Conservation (phyloP, 2,888 invertebrate species). For the Dioctria linearis region DNA sequence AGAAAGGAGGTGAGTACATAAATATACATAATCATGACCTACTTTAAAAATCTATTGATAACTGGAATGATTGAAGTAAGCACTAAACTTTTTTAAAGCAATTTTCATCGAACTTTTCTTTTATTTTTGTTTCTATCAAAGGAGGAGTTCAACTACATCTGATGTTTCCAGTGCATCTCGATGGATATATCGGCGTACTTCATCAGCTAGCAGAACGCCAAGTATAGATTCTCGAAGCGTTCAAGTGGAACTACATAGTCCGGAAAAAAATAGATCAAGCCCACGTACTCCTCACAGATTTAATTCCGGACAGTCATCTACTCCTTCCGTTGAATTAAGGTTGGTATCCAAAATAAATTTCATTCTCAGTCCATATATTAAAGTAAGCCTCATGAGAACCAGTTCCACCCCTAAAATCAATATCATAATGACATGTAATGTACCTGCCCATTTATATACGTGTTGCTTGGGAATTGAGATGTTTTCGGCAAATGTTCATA, state of each 20-base stretch:
- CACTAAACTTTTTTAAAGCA: background rate
- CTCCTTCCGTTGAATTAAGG: constrained; percentile 69
- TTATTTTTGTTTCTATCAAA: constrained; percentile 25
- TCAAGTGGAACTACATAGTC: constrained; percentile 70
- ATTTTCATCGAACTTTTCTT: constrained; percentile 5
- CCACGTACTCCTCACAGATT: constrained; percentile 68
- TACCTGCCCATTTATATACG: background rate
- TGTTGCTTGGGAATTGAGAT: constrained; percentile 21
- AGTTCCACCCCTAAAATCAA: background rate
- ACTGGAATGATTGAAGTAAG: background rate
- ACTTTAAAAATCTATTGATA: constrained; percentile 1
- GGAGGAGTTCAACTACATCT: constrained; percentile 69
- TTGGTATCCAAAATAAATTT: constrained; percentile 5
- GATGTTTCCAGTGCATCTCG: constrained; percentile 66
- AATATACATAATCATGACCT: background rate
- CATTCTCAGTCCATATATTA: background rate
- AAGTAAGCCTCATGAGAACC: background rate
- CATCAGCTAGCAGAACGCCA: constrained; percentile 67
- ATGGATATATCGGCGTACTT: constrained; percentile 66
- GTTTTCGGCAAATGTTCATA: constrained; percentile 24
- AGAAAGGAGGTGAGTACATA: constrained; percentile 66
- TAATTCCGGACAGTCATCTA: constrained; percentile 67
- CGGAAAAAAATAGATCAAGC: constrained; percentile 67
- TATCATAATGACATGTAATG: background rate
- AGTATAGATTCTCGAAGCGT: constrained; percentile 69